Base-by-base conservation (phyloP, 2,113 vertebrate genomes). In the Miniopterus natalensis region DNA sequence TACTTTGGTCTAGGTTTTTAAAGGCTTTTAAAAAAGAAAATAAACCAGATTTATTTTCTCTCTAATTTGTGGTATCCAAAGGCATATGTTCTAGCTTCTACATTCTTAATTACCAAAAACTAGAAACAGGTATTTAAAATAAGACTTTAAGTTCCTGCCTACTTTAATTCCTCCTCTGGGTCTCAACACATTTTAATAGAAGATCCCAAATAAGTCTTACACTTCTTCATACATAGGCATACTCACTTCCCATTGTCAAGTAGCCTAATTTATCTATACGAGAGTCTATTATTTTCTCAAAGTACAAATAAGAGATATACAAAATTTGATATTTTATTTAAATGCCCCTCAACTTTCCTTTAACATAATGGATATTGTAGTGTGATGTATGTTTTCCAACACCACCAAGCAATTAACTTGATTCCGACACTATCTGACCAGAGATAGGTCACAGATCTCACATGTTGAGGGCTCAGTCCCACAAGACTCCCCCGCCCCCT, bases 11-110 rank as follows among this genome's bases (percentile, higher is more conserved):
- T 36, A 23, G 18, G 13, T 8, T 53, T 93, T 89, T 70, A 42
- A 94, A 88, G 29, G 1, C 61, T 92, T 96, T 83, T 84, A 92
- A 92, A 63, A 88, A 71, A 95, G 55, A n/a, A 78, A 91, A 59
- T 94, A 70, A 95, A 63, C 2, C 42, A 87, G 12, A 57, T 55
- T 92, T 23, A 29, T 85, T 90, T 94, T 63, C 51, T 92, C 77
- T 85, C 42, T 95, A 70, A 79, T 79, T 77, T 86, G 18, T 81
- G 51, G 77, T 49, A 57, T 68, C 17, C 63, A 83, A 92, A 85
- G 73, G 17, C 92, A 70, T 81, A 77, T 78, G 81, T 95, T 94
- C 73, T 95, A 73, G 7, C 51, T 66, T 29, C 18, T 90, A 55
- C 18, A 79, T 12, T 80, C 20, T 70, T 80, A 12, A 79, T 81